Conservation (phyloP, 2,113 vertebrate genomes). For the Thymallus thymallus region DNA sequence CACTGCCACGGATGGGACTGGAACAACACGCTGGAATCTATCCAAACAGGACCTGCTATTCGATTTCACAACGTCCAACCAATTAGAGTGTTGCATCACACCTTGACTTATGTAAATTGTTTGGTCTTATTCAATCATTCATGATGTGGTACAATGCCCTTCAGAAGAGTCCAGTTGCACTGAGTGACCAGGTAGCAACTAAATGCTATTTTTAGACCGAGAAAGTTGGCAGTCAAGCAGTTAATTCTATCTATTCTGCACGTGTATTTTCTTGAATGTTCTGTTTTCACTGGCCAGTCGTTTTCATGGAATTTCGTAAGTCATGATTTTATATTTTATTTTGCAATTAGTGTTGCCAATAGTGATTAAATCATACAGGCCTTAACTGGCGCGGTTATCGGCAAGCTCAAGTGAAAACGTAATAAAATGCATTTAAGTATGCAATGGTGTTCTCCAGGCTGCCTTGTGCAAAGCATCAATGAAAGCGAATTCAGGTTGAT, state of each 20-base stretch:
- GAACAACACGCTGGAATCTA: neutral
- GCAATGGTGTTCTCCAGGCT: too few relatives aligned
- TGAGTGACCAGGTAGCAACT: neutral
- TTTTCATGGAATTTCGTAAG: neutral
- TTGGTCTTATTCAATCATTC: slow-evolving; percentile 56
- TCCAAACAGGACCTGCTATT: slow-evolving; percentile 39
- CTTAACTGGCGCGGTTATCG: neutral
- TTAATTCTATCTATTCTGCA: too few relatives aligned
- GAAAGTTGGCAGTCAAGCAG: neutral
- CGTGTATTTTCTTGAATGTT: neutral
- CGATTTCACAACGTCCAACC: slow-evolving; percentile 52
- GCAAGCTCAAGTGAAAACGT: neutral
- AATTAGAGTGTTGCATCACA: slow-evolving; percentile 66
- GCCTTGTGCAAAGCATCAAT: too few relatives aligned
- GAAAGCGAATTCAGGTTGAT: too few relatives aligned
- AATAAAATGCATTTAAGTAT: neutral
- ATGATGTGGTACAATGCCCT: slow-evolving; percentile 52
- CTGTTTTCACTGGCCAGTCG: neutral
- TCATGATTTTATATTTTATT: neutral
- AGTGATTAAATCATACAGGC: neutral
- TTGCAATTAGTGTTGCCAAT: neutral
- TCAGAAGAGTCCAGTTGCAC: slow-evolving; percentile 46
- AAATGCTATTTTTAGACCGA: neutral
- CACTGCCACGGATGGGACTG: neutral
- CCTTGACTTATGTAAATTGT: slow-evolving; percentile 48